Conservation (phyloP, 35 echinoderm and acorn worm genomes). For the Strongylocentrotus purpuratus region DNA sequence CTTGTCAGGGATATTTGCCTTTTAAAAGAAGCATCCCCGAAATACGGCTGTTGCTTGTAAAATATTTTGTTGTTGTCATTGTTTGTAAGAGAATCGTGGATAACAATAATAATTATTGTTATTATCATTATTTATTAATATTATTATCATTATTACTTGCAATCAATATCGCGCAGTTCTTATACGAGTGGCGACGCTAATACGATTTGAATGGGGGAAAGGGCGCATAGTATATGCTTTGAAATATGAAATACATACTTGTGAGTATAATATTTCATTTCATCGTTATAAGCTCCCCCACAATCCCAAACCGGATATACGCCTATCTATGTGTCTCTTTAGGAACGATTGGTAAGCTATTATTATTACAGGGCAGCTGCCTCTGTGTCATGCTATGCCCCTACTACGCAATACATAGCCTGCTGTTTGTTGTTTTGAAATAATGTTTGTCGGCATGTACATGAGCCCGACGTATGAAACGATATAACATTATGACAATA, state of each 20-base stretch:
- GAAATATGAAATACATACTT: background rate
- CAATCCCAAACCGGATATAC: background rate
- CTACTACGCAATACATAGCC: background rate
- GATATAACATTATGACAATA: conserved; percentile 7
- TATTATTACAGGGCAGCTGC: background rate
- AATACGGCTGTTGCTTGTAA: too few species aligned
- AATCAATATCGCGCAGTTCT: too few species aligned
- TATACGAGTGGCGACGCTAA: too few species aligned
- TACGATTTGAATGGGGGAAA: too few species aligned
- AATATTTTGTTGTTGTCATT: too few species aligned
- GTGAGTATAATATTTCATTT: background rate
- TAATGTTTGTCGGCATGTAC: background rate
- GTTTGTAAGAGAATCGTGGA: too few species aligned
- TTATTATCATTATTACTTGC: too few species aligned
- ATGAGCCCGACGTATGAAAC: background rate
- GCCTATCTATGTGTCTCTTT: background rate
- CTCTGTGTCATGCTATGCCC: background rate
- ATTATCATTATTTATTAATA: too few species aligned
- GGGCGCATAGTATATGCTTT: too few species aligned
- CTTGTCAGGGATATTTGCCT: too few species aligned
- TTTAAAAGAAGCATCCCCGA: too few species aligned
- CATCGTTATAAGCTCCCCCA: background rate
- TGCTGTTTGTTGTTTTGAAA: conserved; percentile 2
- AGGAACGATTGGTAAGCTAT: background rate
- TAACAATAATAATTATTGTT: too few species aligned